These are phyloP conservation scores for Aethes cnicana DNA, from an alignment of 2,888 invertebrate species.

Conservation along the genomic window DNA sequence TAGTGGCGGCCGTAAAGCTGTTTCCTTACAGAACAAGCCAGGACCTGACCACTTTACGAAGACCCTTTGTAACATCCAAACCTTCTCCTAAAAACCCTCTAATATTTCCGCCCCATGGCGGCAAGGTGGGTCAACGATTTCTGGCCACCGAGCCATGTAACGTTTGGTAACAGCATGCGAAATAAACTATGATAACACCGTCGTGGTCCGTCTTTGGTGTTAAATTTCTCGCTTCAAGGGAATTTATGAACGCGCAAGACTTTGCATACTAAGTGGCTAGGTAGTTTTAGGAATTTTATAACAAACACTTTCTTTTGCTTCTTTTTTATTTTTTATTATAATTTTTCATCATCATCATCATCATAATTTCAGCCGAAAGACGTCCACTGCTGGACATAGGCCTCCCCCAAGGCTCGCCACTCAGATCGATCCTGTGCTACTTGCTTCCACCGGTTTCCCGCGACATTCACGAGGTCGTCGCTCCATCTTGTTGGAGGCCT, in stretches of 20 bases:
- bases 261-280: neutral
- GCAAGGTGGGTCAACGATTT: constrained; percentile 40
- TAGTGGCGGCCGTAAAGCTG: constrained; percentile 66
- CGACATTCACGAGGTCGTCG: too few relatives aligned
- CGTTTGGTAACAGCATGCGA: constrained; percentile 65
- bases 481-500: too few relatives aligned
- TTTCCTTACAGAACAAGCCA: constrained; percentile 64
- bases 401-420: too few relatives aligned
- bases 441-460: too few relatives aligned
- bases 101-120: constrained; percentile 35
- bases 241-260: constrained; percentile 8
- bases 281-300: neutral
- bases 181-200: constrained; percentile 72
- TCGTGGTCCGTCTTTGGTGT: constrained; percentile 61
- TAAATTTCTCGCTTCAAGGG: constrained; percentile 49
- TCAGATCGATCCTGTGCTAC: too few relatives aligned
- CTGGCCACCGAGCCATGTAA: constrained; percentile 48
- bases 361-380: too few relatives aligned
- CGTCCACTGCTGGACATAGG: too few relatives aligned
- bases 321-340: too few relatives aligned
- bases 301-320: too few relatives aligned
- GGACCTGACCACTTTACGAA: constrained; percentile 46
- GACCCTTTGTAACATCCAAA: constrained; percentile 43
- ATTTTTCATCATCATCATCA: too few relatives aligned
- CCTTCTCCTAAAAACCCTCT: constrained; percentile 20